phyloP scores from a whole-genome alignment of 2,888 invertebrate species.

The Mycalesis mineus region DNA sequence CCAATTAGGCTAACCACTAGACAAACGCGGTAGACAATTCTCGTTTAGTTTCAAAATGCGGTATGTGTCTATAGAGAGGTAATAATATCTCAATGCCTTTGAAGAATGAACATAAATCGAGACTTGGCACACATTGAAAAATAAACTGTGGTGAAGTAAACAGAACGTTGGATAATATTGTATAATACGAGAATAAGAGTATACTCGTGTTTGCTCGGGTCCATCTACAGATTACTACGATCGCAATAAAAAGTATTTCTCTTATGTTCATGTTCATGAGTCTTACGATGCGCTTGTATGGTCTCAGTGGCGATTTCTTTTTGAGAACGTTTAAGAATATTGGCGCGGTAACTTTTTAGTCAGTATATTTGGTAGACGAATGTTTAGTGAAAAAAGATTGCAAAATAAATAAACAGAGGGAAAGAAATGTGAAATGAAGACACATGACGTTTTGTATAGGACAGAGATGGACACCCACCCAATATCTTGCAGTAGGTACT shows the following conservation, averaged over 20 bases:
- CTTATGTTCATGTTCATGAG: not conserved
- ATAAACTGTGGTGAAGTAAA: constrained; percentile 9
- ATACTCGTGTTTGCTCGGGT: not conserved
- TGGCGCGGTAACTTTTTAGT: no score
- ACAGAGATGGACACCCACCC: no score
- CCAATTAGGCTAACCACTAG: no score
- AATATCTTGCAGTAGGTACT: no score
- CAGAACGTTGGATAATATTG: not conserved
- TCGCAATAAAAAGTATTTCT: constrained; percentile 7
- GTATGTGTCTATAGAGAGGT: no score
- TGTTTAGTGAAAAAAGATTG: no score
- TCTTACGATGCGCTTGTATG: not conserved
- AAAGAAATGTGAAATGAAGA: no score
- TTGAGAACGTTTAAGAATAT: not conserved
- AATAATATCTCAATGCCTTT: not conserved
- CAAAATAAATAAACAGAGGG: no score
- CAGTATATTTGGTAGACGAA: no score
- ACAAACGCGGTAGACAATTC: no score
- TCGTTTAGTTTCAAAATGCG: no score
- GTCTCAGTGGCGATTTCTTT: not conserved
- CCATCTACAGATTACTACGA: constrained; percentile 8
- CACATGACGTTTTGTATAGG: no score
- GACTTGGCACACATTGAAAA: constrained; percentile 10
- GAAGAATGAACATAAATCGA: constrained; percentile 3
- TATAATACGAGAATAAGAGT: not conserved